Evolutionary conservation across 2,797 vertebrate species (phyloP).

Genomic region (Fistularia commersonii): DNA sequence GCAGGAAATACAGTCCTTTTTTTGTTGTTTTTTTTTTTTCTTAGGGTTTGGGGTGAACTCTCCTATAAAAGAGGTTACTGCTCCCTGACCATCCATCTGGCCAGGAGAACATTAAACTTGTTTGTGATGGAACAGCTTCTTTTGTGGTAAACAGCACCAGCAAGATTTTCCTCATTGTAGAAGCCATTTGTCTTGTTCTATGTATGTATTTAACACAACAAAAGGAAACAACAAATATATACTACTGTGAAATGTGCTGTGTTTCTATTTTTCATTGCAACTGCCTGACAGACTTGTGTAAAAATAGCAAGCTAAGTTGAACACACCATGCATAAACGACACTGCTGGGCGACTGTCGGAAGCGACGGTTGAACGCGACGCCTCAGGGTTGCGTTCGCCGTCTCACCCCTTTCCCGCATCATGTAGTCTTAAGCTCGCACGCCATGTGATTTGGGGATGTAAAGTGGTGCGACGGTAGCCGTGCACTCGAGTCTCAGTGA

Average conservation of each 20-base stretch:
- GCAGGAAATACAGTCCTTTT: not conserved
- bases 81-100: conserved; percentile 27
- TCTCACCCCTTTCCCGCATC: conserved; percentile 36
- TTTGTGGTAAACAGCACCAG: conserved; percentile 63
- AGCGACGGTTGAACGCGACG: conserved; percentile 18
- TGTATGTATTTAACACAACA: conserved; percentile 70
- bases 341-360: conserved; percentile 31
- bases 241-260: conserved; percentile 77
- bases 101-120: conserved; percentile 32
- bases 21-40: not conserved
- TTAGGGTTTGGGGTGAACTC: not conserved
- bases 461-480: conserved; percentile 58
- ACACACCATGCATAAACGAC: conserved; percentile 28
- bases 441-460: conserved; percentile 60
- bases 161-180: conserved; percentile 61
- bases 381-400: conserved; percentile 6
- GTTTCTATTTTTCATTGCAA: conserved; percentile 63
- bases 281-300: conserved; percentile 40
- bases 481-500: conserved; percentile 59
- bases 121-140: conserved; percentile 34
- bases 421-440: conserved; percentile 47
- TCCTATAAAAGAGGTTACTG: not conserved
- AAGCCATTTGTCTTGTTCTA: conserved; percentile 70
- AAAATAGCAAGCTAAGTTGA: conserved; percentile 42
- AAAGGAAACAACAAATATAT: conserved; percentile 68